Evolutionary conservation across 2,797 vertebrate genomes (phyloP).

Genomic region (Pristis pectinata): DNA sequence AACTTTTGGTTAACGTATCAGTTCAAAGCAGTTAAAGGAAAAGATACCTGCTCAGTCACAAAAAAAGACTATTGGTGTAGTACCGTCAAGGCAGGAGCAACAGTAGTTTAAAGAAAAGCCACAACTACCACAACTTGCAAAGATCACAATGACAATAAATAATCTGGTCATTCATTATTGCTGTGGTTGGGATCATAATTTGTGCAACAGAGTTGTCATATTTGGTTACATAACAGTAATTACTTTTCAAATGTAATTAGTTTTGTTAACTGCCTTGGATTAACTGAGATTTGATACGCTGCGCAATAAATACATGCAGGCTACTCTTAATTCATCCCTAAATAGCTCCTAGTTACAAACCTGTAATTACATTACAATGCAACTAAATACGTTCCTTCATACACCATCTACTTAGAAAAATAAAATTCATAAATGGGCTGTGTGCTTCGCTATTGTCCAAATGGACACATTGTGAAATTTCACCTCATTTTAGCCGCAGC

Average conservation of each 20-base stretch:
- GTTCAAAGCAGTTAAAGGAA: background rate
- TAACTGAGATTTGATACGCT: background rate
- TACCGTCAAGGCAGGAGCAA: background rate
- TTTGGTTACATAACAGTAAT: background rate
- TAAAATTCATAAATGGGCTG: background rate
- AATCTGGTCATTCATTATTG: background rate
- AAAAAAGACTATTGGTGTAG: background rate
- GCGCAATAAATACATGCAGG: background rate
- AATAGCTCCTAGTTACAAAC: background rate
- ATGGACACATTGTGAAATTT: background rate
- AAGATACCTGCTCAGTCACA: background rate
- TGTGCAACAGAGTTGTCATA: background rate
- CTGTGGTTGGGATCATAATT: background rate
- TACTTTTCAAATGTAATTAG: background rate
- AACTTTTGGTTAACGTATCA: background rate
- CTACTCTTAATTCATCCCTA: background rate
- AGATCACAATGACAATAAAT: background rate
- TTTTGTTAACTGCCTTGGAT: slow-evolving; percentile 1
- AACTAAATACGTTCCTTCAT: background rate
- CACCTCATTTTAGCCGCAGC: background rate
- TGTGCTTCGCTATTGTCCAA: background rate
- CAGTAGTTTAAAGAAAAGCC: background rate
- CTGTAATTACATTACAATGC: background rate
- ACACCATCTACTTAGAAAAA: background rate
- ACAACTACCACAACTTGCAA: background rate